A percentile compares a stretch with the other conserved stretches of the same genome.
These are phyloP conservation scores for Hylaeus volcanicus DNA, from an alignment of 1,140 invertebrate genomes.

Conservation along the genomic window DNA sequence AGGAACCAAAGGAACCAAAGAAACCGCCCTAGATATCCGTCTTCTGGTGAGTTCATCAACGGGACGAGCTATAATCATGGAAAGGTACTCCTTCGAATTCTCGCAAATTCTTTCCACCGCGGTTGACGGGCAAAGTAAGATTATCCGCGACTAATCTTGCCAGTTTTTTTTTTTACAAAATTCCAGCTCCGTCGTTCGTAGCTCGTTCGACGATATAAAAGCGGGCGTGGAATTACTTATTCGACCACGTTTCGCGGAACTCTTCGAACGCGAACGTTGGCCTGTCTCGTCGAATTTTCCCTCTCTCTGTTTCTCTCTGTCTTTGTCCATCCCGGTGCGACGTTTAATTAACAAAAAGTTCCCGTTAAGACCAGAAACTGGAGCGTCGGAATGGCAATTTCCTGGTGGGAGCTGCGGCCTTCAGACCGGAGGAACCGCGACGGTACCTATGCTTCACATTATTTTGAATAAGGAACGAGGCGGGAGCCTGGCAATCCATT, in stretches of 20 bases:
- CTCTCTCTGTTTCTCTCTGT: background rate
- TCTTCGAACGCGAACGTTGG: background rate
- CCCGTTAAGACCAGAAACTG: conserved; percentile 19
- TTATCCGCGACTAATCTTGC: conserved; percentile 18
- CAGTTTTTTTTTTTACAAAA: background rate
- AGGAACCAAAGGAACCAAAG: too few species aligned
- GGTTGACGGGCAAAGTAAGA: background rate
- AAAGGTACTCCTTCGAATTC: background rate
- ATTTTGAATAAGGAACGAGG: conserved; percentile 51
- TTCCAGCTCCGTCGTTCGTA: background rate
- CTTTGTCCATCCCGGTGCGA: background rate
- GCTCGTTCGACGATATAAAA: conserved; percentile 10
- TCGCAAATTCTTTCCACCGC: background rate
- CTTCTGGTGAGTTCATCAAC: background rate
- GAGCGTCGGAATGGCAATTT: conserved; percentile 38
- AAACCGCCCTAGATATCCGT: background rate
- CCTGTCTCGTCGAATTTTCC: background rate
- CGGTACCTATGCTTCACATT: conserved; percentile 36
- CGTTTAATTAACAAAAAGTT: conserved; percentile 46
- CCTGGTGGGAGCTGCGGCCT: background rate
- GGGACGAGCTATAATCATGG: background rate
- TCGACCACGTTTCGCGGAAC: background rate
- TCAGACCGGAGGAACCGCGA: background rate
- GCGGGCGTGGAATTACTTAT: conserved; percentile 9
- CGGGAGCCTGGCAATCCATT: conserved; percentile 42